These are phyloP conservation scores for Sisor rabdophorus DNA, from an alignment of 2,113 vertebrate species.

Conservation along the genomic window DNA sequence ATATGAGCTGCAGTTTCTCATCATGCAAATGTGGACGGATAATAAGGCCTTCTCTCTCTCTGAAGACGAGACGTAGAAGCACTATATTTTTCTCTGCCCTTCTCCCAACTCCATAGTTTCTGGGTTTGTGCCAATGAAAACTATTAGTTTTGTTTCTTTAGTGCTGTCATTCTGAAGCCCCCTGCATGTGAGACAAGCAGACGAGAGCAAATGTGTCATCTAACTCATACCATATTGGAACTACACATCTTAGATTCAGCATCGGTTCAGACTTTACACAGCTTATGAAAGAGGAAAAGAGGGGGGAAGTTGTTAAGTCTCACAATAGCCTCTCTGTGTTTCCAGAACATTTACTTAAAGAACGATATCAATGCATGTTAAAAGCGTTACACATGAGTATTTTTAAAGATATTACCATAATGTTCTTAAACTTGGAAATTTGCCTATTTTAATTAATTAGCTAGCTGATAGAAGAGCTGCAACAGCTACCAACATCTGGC, in stretches of 20 bases:
- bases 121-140: slow-evolving; percentile 49
- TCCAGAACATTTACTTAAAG: neutral
- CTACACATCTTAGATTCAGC: slow-evolving; percentile 17
- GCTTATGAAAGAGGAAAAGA: neutral
- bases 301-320: neutral
- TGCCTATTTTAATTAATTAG: no score
- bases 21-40: slow-evolving; percentile 77
- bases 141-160: slow-evolving; percentile 47
- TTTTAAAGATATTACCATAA: neutral
- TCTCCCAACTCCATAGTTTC: slow-evolving; percentile 41
- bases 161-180: slow-evolving; percentile 39
- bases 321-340: neutral
- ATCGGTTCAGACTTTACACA: neutral
- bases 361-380: neutral
- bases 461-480: no score
- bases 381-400: neutral
- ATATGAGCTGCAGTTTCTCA: slow-evolving; percentile 81
- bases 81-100: slow-evolving; percentile 56
- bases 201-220: slow-evolving; percentile 45
- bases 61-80: slow-evolving; percentile 46
- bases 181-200: slow-evolving; percentile 38
- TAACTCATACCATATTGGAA: slow-evolving; percentile 29
- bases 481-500: no score
- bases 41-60: slow-evolving; percentile 62
- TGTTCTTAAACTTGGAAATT: no score